Conservation (phyloP, 2,113 vertebrate species). For the Euleptes europaea region DNA sequence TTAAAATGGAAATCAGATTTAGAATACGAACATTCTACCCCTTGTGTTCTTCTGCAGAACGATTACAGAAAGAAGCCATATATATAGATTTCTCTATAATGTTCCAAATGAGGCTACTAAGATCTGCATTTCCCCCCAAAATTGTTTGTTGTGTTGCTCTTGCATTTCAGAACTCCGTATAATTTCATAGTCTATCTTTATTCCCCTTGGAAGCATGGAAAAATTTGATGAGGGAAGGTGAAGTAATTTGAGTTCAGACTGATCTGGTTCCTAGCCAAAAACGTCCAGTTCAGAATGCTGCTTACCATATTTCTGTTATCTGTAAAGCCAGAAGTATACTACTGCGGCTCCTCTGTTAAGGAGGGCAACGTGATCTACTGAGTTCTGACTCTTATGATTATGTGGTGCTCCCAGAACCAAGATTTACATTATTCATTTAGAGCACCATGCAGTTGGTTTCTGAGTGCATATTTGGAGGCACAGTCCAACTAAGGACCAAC, state of each 20-base stretch:
- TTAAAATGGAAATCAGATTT: not conserved
- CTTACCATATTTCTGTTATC: not conserved
- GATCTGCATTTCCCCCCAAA: not conserved
- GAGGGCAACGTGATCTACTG: not conserved
- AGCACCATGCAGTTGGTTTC: not conserved
- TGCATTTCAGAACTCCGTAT: not conserved
- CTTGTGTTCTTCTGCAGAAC: not conserved
- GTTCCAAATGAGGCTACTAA: not conserved
- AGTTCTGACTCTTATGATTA: not conserved
- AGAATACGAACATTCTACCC: not conserved
- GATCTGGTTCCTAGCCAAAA: not conserved
- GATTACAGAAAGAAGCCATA: not conserved
- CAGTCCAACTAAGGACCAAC: not conserved
- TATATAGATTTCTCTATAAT: not conserved
- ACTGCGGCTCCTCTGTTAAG: not conserved
- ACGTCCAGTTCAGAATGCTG: not conserved
- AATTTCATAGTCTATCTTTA: not conserved
- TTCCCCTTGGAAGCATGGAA: not conserved
- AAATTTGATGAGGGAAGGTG: not conserved
- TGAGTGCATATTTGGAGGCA: not conserved
- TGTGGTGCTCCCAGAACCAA: not conserved
- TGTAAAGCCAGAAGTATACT: not conserved
- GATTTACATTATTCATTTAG: not conserved
- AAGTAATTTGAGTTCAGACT: not conserved
- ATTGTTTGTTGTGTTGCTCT: not conserved